These are phyloP conservation scores for Campoletis sonorensis DNA, from an alignment of 1,140 invertebrate species.

Conservation along the genomic window DNA sequence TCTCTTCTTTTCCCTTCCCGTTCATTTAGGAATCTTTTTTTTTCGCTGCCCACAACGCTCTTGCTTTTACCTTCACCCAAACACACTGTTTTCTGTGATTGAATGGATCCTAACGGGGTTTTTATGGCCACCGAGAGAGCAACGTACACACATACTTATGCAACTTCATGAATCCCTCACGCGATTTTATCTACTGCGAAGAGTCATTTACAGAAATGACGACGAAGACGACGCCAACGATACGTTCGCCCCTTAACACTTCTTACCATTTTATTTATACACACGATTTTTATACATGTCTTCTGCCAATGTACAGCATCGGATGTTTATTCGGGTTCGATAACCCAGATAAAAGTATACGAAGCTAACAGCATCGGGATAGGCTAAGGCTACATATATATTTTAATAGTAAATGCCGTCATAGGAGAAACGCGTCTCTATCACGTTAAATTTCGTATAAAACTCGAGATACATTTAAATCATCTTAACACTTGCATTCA, in stretches of 20 bases:
- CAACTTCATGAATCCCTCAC: conserved; percentile 26
- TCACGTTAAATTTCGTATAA: conserved; percentile 37
- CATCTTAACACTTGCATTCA: background rate
- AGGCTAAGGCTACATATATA: background rate
- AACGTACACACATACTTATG: conserved; percentile 18
- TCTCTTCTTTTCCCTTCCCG: conserved; percentile 12
- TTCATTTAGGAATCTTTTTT: background rate
- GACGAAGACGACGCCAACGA: background rate
- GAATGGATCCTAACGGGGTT: conserved; percentile 47
- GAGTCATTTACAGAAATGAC: conserved; percentile 28
- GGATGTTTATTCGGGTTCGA: conserved; percentile 33
- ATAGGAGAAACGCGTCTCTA: background rate
- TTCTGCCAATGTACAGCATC: background rate
- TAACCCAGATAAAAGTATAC: conserved; percentile 34
- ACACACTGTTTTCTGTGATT: conserved; percentile 38
- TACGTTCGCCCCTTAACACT: background rate
- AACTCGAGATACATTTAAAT: conserved; percentile 27
- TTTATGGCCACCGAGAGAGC: conserved; percentile 37
- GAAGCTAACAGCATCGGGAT: background rate
- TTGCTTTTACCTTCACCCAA: conserved; percentile 31
- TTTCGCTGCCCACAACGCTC: background rate
- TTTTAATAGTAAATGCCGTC: background rate
- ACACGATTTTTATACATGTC: background rate
- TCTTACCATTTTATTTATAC: conserved; percentile 14
- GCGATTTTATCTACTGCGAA: conserved; percentile 39